phyloP scores from a whole-genome alignment of 2,888 invertebrate species.

The Netelia virgata region DNA sequence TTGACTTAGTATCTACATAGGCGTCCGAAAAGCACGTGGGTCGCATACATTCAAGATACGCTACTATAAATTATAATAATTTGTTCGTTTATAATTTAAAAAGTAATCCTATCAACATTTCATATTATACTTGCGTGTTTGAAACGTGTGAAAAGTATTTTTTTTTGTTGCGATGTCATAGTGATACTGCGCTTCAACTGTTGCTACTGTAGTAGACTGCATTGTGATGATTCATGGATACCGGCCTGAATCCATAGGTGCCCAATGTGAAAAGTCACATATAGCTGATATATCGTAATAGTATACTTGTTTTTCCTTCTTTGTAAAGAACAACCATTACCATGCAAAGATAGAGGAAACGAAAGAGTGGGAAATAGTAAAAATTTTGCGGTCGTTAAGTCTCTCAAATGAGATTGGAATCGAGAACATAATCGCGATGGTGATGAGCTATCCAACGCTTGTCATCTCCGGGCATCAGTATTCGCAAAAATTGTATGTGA shows the following conservation, averaged over 20 bases:
- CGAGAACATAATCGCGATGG: not conserved
- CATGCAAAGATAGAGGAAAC: constrained; percentile 16
- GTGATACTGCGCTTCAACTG: not conserved
- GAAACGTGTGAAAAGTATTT: too few relatives aligned
- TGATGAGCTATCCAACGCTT: not conserved
- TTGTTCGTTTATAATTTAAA: too few relatives aligned
- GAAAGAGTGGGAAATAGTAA: constrained; percentile 7
- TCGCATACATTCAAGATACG: too few relatives aligned
- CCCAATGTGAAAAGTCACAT: constrained; percentile 16
- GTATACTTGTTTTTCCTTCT: not conserved
- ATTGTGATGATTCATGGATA: constrained; percentile 19
- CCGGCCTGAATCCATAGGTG: constrained; percentile 30
- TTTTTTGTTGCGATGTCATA: not conserved
- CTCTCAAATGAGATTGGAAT: not conserved
- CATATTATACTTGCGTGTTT: too few relatives aligned
- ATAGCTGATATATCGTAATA: not conserved
- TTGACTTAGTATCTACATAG: too few relatives aligned
- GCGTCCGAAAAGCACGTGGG: too few relatives aligned
- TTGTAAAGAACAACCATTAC: not conserved
- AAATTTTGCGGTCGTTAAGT: constrained; percentile 9
- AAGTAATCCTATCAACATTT: too few relatives aligned
- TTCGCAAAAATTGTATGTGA: not conserved
- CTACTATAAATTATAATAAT: too few relatives aligned
- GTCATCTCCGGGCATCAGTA: constrained; percentile 28
- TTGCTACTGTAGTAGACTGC: constrained; percentile 5